phyloP scores from a whole-genome alignment of 2,888 invertebrate genomes.

The Drosophila austrosaltans region DNA sequence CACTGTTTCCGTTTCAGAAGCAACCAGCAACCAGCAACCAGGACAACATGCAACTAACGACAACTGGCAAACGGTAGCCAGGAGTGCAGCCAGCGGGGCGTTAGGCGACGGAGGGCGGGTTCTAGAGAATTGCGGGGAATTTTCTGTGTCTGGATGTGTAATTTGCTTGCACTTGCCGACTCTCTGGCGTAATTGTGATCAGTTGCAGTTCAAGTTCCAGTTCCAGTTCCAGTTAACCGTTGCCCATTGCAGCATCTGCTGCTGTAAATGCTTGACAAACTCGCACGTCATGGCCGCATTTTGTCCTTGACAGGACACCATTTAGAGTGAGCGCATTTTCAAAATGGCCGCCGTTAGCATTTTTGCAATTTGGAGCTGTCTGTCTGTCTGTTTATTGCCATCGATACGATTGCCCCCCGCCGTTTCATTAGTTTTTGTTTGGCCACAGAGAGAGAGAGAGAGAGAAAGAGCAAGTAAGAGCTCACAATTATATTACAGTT shows the following conservation, averaged over 20 bases:
- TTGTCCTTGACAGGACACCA: conserved; percentile 72
- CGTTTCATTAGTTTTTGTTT: conserved; percentile 51
- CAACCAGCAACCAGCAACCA: conserved; percentile 62
- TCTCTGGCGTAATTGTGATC: conserved; percentile 65
- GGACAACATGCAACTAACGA: conserved; percentile 72
- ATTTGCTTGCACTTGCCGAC: conserved; percentile 68
- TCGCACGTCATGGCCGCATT: conserved; percentile 55
- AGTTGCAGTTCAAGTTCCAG: conserved; percentile 47
- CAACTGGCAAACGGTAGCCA: conserved; percentile 20
- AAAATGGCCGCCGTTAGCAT: conserved; percentile 60
- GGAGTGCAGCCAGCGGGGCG: conserved; percentile 29
- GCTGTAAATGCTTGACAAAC: conserved; percentile 66
- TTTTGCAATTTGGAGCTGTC: conserved; percentile 76
- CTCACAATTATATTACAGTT: background rate
- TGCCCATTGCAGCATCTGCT: conserved; percentile 15
- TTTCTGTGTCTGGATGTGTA: conserved; percentile 56
- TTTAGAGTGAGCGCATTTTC: conserved; percentile 59
- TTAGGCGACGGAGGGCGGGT: background rate
- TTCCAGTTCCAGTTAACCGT: background rate
- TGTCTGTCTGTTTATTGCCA: conserved; percentile 30
- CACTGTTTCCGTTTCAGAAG: conserved; percentile 73
- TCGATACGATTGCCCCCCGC: conserved; percentile 42
- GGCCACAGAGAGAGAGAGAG: background rate
- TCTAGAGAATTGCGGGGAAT: background rate
- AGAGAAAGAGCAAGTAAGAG: background rate